Evolutionary conservation across 92 coral and sea anemone species (phyloP), one percentile per base, ranked within the genome.

Genomic region (Phymanthus crucifer): DNA sequence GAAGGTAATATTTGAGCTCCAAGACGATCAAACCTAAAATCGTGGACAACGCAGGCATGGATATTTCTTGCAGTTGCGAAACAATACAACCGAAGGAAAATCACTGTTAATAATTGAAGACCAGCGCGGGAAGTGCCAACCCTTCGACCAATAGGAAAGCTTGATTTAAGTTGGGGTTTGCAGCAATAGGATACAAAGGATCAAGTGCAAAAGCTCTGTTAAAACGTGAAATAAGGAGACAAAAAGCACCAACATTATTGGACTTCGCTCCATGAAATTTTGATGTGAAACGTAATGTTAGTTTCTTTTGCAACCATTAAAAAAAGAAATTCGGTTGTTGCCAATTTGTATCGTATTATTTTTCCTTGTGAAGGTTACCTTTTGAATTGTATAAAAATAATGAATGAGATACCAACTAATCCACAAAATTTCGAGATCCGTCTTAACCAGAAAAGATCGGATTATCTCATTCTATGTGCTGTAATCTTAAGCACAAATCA

Each of bases 41-140:
- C 6, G 9, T 21, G 11, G 7, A 29, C 29, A 23, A 43, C 27
- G 27, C 27, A 54, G 64, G 31, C 11, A 61, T 61, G 35, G 68
- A 27, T 61, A 61, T 27, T 61, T 61, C 29, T 61, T 11, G 32
- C 29, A 19, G 32, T 61, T 61, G 32, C 17, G 36, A 61, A 29
- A 61, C 68, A 61, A 61, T 61, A 27, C 32, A 61, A 61, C 68
- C 9, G 6, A 7, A 23, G n/a, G 64, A 27, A 29, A 73, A 40
- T 73, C 65, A 74, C 34, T 6, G 78, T 82, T 18, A 82, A 82
- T 82, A 56, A 82, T 82, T 82, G 67, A 82, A 74, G 46, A 66
- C 35, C 27, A 36, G 56, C 74, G 23, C 72, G 12, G 18, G 34
- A 65, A 50, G 29, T 4, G 29, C 31, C 68, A 50, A 32, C 47